Evolutionary conservation across 2,797 vertebrate genomes (phyloP), one percentile per base, ranked within the genome.

Genomic region (Ctenopoma kingsleyae): DNA sequence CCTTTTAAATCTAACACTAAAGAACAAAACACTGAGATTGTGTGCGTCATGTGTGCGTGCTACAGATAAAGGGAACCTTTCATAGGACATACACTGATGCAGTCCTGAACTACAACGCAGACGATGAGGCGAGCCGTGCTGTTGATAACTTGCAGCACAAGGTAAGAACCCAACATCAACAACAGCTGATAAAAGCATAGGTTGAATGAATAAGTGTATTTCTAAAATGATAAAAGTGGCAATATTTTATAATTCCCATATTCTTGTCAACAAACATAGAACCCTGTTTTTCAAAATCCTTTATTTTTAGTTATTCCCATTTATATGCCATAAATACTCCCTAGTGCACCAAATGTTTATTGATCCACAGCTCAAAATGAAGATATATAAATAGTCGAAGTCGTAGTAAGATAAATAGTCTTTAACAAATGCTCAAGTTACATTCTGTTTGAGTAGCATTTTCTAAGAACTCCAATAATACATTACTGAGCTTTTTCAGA

Each of bases 21-120:
- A 61, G 61, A 11, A 20, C 68, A 23, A 56, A 35, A 19, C 3
- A 1, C 41, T 64, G 3, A 6, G 13, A 11, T 8, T 36, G 22
- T n/a, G 1, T 16, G 36, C 51, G 38, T 25, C 40, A 3, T 51
- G 35, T 25, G 57, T 80, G 64, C 68, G 16, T 65, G 13, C 10
- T n/a, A 16, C 79, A 99, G 97, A 99, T 99, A 78, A 99, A 99
- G 87, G 97, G 97, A 63, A 99, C 96, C 73, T 99, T 99, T 83
- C 92, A 95, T 87, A 95, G 98, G 92, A 98, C 97, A 3, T 99
- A 99, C 89, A 97, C 93, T 0, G 97, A 99, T 12, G 97, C 97
- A 0, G 97, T 99, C 90, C 93, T 96, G 87, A 96, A 98, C 86
- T 99, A 99, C 93, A 95, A 99, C 0, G 95, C 95, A 19, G 91